Conservation (phyloP, 2,113 vertebrate species). For the Heptranchias perlo region DNA sequence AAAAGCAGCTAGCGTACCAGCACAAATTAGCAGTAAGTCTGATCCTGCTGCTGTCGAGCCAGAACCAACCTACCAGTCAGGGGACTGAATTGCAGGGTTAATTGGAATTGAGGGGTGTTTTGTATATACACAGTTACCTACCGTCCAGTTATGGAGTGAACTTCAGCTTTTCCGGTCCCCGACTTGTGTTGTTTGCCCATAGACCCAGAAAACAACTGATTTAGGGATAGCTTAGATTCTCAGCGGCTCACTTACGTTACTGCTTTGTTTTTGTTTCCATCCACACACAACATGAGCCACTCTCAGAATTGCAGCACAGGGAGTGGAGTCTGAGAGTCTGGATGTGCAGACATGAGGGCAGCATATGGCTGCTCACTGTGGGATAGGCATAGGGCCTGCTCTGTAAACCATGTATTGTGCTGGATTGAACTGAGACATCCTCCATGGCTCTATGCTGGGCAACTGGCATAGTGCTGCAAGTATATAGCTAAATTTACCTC, state of each 20-base stretch:
- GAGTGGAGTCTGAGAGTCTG: neutral
- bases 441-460: no score
- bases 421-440: neutral
- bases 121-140: no score
- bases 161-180: neutral
- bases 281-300: neutral
- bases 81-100: neutral
- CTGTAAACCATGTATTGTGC: neutral
- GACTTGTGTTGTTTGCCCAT: neutral
- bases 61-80: neutral
- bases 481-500: no score
- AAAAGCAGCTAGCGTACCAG: neutral
- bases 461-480: no score
- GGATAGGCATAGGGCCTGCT: neutral
- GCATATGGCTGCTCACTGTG: neutral
- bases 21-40: neutral
- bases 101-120: neutral
- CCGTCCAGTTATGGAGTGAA: no score
- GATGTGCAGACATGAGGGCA: neutral
- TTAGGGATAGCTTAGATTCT: neutral
- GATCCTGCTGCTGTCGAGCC: neutral
- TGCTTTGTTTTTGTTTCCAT: neutral
- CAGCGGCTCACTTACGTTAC: neutral
- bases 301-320: neutral
- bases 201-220: neutral